Base-by-base conservation (phyloP, 2,113 vertebrate species). In the Stercorarius parasiticus region DNA sequence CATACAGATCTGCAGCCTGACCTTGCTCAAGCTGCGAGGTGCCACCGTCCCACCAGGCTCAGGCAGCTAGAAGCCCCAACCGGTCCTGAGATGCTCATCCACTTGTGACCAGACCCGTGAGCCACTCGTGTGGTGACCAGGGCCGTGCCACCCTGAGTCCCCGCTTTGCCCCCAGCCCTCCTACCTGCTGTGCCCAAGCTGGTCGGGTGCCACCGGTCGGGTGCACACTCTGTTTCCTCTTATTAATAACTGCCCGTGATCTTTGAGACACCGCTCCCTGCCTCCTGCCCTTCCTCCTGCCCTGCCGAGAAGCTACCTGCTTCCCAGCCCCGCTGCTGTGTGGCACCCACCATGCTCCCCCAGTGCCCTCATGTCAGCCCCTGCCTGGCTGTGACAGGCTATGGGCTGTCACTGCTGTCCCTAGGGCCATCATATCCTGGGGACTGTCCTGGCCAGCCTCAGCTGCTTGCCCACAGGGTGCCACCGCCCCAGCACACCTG, bases 181-280 rank as follows among this genome's bases (percentile, higher is more conserved):
- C 21, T 91, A 82, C 74, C 90, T 88, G 83, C n/a, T 78, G 67
- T 65, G 58, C 65, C 65, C 59, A 7, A 34, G 52, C 8, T 9
- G 6, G 34, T 82, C 43, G 5, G 65, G 13, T 87, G 32, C 27
- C 8, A 3, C 45, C 14, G 42, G 42, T 42, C 42, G 42, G 42
- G 42, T 12, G 16, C 25, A 40, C 1, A 0, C 56, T 80, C 64
- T 73, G 62, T 42, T 90, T 49, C 74, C 77, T 87, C 42, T 82
- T 73, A 82, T 94, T 95, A 93, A 95, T 82, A 81, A 8, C 62
- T 80, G 62, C 52, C 82, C 0, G 5, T 95, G 96, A 96, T 90
- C 97, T 96, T 96, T 88, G 94, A 95, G 93, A 97, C 93, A 59
- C 78, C 8, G 34, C 70, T 97, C 76, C 79, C 81, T 93, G 56